Percentiles rank a stretch among this genome's conserved stretches.
Evolutionary conservation across 2,113 vertebrate genomes (phyloP).

Genomic region (Mixornis gularis): DNA sequence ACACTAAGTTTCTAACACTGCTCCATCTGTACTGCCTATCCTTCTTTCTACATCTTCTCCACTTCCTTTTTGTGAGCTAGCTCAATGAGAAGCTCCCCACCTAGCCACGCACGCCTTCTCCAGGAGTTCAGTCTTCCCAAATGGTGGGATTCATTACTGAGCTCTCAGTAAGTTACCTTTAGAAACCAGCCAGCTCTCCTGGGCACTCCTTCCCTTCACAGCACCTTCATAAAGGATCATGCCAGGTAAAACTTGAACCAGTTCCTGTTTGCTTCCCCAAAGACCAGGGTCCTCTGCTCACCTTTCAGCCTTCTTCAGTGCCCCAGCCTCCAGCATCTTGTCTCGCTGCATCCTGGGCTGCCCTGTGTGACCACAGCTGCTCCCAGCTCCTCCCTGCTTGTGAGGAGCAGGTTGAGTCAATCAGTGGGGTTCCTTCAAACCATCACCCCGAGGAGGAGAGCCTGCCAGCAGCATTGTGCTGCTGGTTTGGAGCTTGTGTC

Average conservation of each 20-base stretch:
- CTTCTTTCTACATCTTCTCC: background rate
- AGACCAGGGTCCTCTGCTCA: background rate
- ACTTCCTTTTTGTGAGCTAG: background rate
- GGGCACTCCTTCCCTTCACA: background rate
- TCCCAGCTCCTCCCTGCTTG: background rate
- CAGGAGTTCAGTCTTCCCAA: background rate
- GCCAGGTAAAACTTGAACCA: background rate
- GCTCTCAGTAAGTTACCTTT: background rate
- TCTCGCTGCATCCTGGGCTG: background rate
- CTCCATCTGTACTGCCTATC: background rate
- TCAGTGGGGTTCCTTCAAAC: background rate
- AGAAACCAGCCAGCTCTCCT: background rate
- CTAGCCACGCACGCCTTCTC: background rate
- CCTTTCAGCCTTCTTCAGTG: background rate
- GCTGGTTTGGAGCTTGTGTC: background rate
- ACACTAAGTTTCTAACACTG: background rate
- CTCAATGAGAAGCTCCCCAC: background rate
- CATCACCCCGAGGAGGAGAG: fast-evolving
- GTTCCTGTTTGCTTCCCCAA: background rate
- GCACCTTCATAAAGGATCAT: background rate
- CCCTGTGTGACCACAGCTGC: background rate
- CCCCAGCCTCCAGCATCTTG: background rate
- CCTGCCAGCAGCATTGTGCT: background rate
- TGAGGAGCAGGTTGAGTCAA: background rate
- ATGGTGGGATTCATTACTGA: background rate